phyloP scores from a whole-genome alignment of 2,888 invertebrate genomes.

The Lasioglossum vierecki region DNA sequence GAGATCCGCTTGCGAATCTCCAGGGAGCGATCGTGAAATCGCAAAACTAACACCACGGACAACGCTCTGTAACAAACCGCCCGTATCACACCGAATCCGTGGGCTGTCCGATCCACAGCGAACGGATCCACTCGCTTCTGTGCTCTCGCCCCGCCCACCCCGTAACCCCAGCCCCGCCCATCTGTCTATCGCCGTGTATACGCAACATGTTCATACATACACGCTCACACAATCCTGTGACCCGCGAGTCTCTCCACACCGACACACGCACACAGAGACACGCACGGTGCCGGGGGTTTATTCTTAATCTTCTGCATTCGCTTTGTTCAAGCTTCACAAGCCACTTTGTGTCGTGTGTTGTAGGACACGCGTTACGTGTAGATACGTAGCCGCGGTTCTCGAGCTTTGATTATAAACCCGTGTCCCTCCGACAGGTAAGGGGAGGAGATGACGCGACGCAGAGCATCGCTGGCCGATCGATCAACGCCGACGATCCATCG shows the following conservation, averaged over 20 bases:
- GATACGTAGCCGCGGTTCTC: conserved; percentile 48
- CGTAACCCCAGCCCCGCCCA: neutral
- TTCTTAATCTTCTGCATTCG: conserved; percentile 49
- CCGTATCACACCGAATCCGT: neutral
- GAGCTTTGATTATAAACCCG: conserved; percentile 18
- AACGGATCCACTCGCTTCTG: neutral
- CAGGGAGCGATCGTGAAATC: neutral
- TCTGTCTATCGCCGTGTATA: neutral
- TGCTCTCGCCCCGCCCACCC: neutral
- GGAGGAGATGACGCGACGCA: conserved; percentile 11
- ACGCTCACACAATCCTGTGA: neutral
- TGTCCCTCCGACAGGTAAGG: conserved; percentile 39
- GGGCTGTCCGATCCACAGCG: neutral
- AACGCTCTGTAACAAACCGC: neutral
- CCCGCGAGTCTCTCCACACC: neutral
- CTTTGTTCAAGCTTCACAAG: conserved; percentile 47
- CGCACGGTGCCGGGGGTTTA: conserved; percentile 1
- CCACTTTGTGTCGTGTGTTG: conserved; percentile 18
- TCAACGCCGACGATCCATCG: conserved; percentile 8
- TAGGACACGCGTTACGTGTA: conserved; percentile 37
- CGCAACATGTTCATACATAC: neutral
- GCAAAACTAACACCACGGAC: neutral
- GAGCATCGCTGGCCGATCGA: conserved; percentile 28
- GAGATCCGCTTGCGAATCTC: neutral
- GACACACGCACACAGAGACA: conserved; percentile 2